Conservation (phyloP, 2,113 vertebrate species). For the Microtus richardsoni region DNA sequence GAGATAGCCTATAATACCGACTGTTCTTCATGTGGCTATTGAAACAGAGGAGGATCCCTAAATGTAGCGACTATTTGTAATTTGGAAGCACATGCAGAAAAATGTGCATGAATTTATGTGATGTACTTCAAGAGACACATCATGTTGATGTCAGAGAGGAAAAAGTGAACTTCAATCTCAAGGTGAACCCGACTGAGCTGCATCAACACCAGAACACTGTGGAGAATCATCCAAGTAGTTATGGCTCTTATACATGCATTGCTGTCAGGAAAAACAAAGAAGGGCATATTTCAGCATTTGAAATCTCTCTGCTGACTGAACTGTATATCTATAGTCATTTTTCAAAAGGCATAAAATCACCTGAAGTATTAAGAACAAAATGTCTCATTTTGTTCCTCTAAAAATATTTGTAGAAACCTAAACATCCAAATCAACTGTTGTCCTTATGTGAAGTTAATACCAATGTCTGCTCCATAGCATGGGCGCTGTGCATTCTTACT, state of each 20-base stretch:
- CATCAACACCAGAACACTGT: not conserved
- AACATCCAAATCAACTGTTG: conserved; percentile 46
- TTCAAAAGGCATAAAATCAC: conserved; percentile 62
- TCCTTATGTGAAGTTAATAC: not conserved
- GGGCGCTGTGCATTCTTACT: not conserved
- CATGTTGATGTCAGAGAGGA: conserved; percentile 16
- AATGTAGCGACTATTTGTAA: conserved; percentile 7
- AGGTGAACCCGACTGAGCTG: conserved; percentile 29
- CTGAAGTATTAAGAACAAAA: conserved; percentile 62
- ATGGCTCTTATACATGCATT: conserved; percentile 51
- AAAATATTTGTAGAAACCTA: conserved; percentile 42
- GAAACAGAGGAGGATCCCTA: not conserved
- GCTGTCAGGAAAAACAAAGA: conserved; percentile 49
- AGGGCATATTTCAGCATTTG: conserved; percentile 52
- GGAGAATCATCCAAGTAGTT: not conserved
- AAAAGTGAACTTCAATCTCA: conserved; percentile 40
- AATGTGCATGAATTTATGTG: not conserved
- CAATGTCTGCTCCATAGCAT: not conserved
- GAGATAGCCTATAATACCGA: not conserved
- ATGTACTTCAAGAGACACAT: conserved; percentile 48
- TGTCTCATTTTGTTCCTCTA: conserved; percentile 20
- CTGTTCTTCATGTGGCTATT: conserved; percentile 17
- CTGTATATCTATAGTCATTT: conserved; percentile 61
- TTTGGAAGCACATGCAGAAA: conserved; percentile 27
- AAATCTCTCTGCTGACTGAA: conserved; percentile 61